Percentiles rank a stretch among this genome's conserved stretches.
phyloP scores from a whole-genome alignment of 2,113 vertebrate species.

The Dicentrarchus labrax region DNA sequence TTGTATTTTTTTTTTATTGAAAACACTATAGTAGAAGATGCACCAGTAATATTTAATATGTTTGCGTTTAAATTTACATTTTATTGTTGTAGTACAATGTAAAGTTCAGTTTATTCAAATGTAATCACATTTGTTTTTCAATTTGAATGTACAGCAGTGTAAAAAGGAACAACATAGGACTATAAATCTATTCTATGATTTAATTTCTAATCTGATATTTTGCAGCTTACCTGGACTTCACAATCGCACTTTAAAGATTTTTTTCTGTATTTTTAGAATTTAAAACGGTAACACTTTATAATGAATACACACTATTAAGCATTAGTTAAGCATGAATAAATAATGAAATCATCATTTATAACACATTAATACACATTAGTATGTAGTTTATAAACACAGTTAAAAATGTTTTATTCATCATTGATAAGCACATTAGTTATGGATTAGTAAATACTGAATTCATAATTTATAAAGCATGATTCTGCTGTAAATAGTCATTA shows the following conservation, averaged over 20 bases:
- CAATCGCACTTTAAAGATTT: not conserved
- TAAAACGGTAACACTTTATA: too few species aligned
- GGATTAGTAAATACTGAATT: too few species aligned
- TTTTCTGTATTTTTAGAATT: not conserved
- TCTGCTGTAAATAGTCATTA: too few species aligned
- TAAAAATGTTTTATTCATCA: too few species aligned
- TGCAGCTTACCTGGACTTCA: not conserved
- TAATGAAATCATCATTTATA: too few species aligned
- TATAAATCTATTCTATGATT: not conserved
- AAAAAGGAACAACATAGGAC: not conserved
- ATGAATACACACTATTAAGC: too few species aligned
- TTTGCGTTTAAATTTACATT: not conserved
- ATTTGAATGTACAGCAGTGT: not conserved
- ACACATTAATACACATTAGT: too few species aligned
- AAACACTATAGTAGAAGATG: not conserved
- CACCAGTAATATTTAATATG: not conserved
- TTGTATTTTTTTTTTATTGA: not conserved
- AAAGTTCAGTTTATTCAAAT: not conserved
- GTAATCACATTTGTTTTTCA: not conserved
- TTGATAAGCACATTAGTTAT: too few species aligned
- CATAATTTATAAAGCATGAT: too few species aligned
- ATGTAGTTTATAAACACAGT: too few species aligned
- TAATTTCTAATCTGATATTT: not conserved
- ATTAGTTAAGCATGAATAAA: too few species aligned
- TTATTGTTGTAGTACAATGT: not conserved